Evolutionary conservation across 2,888 invertebrate genomes (phyloP).

Genomic region (Amblyteles armatorius): DNA sequence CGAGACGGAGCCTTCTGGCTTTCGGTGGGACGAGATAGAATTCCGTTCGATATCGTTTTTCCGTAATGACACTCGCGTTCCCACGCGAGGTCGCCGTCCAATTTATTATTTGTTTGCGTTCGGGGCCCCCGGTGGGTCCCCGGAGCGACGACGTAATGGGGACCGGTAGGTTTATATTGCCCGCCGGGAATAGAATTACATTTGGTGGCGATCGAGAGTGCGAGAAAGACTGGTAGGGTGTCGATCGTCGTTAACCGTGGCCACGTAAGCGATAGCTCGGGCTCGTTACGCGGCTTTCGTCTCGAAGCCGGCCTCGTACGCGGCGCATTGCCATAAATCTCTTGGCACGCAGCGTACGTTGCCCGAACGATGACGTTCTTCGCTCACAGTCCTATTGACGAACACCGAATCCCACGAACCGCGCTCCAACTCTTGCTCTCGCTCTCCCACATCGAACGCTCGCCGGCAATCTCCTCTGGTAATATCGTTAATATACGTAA

Average conservation of each 20-base stretch:
- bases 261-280: conserved; percentile 35
- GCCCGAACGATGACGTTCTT: neutral
- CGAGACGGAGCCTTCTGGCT: neutral
- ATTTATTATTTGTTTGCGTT: conserved; percentile 67
- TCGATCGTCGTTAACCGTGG: conserved; percentile 58
- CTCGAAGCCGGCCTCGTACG: conserved; percentile 11
- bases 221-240: conserved; percentile 52
- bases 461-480: neutral
- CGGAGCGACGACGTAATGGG: conserved; percentile 30
- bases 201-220: conserved; percentile 63
- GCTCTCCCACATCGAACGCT: conserved; percentile 17
- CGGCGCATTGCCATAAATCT: conserved; percentile 69
- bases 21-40: conserved; percentile 5
- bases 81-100: conserved; percentile 48
- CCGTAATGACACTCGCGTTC: conserved; percentile 46
- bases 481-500: conserved; percentile 21
- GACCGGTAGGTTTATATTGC: conserved; percentile 49
- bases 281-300: conserved; percentile 57
- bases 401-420: neutral
- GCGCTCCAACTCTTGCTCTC: conserved; percentile 19
- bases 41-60: conserved; percentile 16
- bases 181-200: conserved; percentile 66
- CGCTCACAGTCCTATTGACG: conserved; percentile 1
- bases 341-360: conserved; percentile 26
- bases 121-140: conserved; percentile 11